These are phyloP conservation scores for Callipepla californica DNA, from an alignment of 2,113 vertebrate genomes.

Conservation along the genomic window DNA sequence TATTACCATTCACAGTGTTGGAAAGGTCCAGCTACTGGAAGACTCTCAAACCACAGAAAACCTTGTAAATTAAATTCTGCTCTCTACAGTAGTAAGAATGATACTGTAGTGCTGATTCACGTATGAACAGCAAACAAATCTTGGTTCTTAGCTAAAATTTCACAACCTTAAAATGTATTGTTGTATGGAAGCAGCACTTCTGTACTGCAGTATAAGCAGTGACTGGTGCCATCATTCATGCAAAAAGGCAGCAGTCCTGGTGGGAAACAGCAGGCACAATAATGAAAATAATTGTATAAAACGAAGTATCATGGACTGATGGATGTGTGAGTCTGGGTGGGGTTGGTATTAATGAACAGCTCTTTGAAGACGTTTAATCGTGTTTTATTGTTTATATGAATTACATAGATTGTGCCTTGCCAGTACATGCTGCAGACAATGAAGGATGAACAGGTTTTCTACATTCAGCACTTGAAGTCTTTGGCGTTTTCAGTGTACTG, in stretches of 20 bases:
- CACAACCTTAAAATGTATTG: background rate
- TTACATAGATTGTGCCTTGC: constrained; percentile 91
- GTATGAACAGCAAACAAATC: background rate
- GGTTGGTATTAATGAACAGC: background rate
- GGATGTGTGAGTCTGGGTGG: background rate
- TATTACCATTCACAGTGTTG: background rate
- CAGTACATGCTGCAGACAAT: constrained; percentile 96
- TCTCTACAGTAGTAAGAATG: background rate
- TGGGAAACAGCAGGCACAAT: background rate
- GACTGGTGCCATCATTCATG: background rate
- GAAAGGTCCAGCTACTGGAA: background rate
- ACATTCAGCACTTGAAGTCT: constrained; percentile 96
- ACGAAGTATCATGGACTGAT: background rate
- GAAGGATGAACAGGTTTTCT: constrained; percentile 92
- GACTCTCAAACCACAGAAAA: background rate
- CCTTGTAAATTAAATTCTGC: background rate
- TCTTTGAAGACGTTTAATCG: background rate
- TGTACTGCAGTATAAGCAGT: background rate
- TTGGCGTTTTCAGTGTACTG: constrained; percentile 96
- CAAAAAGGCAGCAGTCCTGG: background rate
- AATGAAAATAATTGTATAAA: rapidly evolving
- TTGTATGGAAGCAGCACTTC: background rate
- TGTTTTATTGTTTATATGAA: background rate
- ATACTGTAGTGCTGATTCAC: background rate
- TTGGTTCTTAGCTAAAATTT: background rate